phyloP scores from a whole-genome alignment of 1,140 invertebrate species.

The Octopus sinensis region DNA sequence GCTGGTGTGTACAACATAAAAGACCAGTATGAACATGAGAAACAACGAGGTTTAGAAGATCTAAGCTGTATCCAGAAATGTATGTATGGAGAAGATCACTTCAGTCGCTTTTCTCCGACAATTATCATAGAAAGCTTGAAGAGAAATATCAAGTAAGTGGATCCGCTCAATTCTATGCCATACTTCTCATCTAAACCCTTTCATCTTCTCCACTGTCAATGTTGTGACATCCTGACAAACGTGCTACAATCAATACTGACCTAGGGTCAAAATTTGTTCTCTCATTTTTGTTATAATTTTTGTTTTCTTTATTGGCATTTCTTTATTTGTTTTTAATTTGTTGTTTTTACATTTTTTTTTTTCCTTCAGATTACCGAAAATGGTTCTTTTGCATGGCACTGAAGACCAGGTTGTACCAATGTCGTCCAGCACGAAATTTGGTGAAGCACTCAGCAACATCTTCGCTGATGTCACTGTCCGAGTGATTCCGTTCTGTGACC shows the following conservation, averaged over 20 bases:
- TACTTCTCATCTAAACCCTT: no score
- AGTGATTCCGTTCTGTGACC: constrained; percentile 50
- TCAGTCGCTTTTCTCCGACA: constrained; percentile 52
- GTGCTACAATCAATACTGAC: no score
- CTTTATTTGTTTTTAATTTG: no score
- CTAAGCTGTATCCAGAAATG: constrained; percentile 48
- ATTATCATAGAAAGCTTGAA: constrained; percentile 36
- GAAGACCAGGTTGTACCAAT: constrained; percentile 47
- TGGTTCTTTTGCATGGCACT: constrained; percentile 49
- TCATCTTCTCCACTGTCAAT: no score
- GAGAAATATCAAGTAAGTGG: constrained; percentile 32
- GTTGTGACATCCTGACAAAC: no score
- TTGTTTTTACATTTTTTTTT: constrained; percentile 12
- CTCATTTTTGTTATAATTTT: no score
- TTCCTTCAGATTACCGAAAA: constrained; percentile 46
- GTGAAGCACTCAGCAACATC: constrained; percentile 37
- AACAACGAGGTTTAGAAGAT: constrained; percentile 49
- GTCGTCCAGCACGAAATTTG: constrained; percentile 40
- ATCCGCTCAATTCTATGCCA: no score
- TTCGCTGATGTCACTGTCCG: constrained; percentile 38
- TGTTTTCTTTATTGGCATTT: no score
- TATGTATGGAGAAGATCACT: constrained; percentile 52
- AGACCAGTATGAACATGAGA: constrained; percentile 52
- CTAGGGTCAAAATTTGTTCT: no score
- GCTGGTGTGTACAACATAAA: constrained; percentile 55